These are phyloP conservation scores for Cladorhizidae sp. DNA, from an alignment of 37 sponge, comb jelly and placozoan genomes.

Conservation along the genomic window DNA sequence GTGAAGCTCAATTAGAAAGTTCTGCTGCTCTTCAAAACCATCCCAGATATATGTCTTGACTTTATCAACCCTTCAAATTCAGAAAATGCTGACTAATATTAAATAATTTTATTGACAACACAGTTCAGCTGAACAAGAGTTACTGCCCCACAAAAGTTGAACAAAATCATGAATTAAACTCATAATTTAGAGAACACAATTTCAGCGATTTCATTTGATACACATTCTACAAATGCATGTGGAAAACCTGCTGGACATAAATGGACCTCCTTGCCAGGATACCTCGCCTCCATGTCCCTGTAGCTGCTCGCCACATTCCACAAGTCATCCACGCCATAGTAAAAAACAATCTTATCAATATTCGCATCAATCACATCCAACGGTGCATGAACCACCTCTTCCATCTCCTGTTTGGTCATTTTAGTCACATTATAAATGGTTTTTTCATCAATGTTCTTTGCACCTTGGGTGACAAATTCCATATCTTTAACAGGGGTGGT, in stretches of 20 bases:
- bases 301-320: slow-evolving; percentile 47
- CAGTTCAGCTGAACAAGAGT: no score
- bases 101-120: no score
- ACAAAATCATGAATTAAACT: no score
- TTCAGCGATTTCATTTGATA: slow-evolving; percentile 64
- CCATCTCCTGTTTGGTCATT: slow-evolving; percentile 70
- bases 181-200: slow-evolving; percentile 36
- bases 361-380: slow-evolving; percentile 19
- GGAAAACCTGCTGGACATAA: slow-evolving; percentile 38
- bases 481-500: slow-evolving; percentile 33
- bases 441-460: slow-evolving; percentile 32
- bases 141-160: no score
- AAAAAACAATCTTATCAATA: slow-evolving; percentile 59
- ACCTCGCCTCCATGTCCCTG: slow-evolving; percentile 38
- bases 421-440: slow-evolving; percentile 52
- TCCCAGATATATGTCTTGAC: no score
- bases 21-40: no score
- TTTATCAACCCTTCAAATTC: no score
- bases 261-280: slow-evolving; percentile 49
- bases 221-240: slow-evolving; percentile 69
- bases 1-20: no score
- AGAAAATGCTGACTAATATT: no score
- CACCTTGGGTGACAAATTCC: slow-evolving; percentile 22
- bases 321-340: slow-evolving; percentile 67
- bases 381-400: slow-evolving; percentile 40